These are phyloP conservation scores for Penaeus vannamei DNA, from an alignment of 1,140 invertebrate species.

Conservation along the genomic window DNA sequence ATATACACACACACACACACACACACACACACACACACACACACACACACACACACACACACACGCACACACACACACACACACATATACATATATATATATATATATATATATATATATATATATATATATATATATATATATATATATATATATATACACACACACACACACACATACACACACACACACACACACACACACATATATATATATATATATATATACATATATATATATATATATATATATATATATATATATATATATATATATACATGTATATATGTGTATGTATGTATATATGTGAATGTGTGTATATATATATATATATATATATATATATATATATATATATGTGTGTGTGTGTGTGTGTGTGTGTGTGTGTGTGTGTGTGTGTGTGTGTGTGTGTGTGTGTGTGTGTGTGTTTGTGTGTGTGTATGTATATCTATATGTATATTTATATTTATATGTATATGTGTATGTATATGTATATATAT, in stretches of 20 bases:
- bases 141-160: too few species aligned
- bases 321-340: background rate
- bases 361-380: background rate
- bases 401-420: too few species aligned
- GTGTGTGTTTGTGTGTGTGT: background rate
- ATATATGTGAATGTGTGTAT: background rate
- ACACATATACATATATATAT: background rate
- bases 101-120: slow-evolving; percentile 17
- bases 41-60: too few species aligned
- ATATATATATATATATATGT: background rate
- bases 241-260: too few species aligned
- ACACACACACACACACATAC: too few species aligned
- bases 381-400: background rate
- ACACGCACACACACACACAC: background rate
- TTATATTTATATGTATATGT: background rate
- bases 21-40: too few species aligned
- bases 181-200: too few species aligned
- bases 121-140: background rate
- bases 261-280: background rate
- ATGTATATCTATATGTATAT: slow-evolving; percentile 19
- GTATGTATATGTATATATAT: slow-evolving; percentile 9
- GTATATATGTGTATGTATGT: background rate
- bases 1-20: too few species aligned
- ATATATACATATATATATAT: too few species aligned
- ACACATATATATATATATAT: too few species aligned